A percentile compares a stretch with the other conserved stretches of the same genome.
Evolutionary conservation across 37 sponge, comb jelly and placozoan species (phyloP).

Genomic region (Ephydatia muelleri): DNA sequence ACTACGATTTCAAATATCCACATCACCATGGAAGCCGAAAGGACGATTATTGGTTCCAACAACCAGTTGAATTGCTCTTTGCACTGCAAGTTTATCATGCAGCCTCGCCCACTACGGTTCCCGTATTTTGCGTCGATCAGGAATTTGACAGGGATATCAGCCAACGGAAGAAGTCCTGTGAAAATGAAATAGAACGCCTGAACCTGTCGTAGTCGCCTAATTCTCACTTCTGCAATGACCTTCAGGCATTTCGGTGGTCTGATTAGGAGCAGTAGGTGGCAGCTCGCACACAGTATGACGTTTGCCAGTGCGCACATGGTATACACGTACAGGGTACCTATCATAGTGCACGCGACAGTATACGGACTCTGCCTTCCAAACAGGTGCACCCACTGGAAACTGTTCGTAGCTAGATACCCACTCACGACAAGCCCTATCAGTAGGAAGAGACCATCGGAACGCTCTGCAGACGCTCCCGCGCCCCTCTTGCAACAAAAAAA

Average conservation of each 20-base stretch:
- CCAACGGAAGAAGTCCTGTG: background rate
- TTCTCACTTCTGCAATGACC: background rate
- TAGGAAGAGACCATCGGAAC: background rate
- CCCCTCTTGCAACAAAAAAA: background rate
- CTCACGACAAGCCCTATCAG: background rate
- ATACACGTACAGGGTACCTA: background rate
- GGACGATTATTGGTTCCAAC: background rate
- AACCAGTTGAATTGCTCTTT: background rate
- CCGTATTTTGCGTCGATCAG: background rate
- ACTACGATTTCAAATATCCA: background rate
- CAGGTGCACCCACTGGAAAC: background rate
- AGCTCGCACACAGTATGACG: background rate
- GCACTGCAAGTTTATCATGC: background rate
- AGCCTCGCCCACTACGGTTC: background rate
- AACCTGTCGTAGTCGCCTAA: background rate
- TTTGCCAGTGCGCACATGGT: background rate
- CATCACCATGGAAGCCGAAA: background rate
- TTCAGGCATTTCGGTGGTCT: background rate
- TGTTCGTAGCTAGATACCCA: background rate
- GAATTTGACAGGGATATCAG: background rate
- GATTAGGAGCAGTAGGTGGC: background rate
- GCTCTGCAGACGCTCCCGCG: background rate
- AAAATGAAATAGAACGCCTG: background rate
- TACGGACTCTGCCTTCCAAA: background rate
- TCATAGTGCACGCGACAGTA: background rate